Conservation (phyloP, 2,797 vertebrate genomes). For the Rhinatrema bivittatum region DNA sequence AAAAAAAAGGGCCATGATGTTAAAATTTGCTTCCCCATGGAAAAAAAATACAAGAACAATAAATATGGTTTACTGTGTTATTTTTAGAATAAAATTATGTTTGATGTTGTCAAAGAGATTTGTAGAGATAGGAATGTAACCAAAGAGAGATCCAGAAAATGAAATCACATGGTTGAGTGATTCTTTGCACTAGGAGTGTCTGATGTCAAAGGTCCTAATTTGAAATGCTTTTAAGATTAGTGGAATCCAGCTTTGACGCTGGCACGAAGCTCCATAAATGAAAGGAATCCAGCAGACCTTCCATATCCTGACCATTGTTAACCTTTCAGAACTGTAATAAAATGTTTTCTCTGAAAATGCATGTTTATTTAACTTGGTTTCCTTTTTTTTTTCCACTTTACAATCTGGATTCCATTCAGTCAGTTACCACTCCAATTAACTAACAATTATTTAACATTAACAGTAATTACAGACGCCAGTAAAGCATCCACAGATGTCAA, state of each 20-base stretch:
- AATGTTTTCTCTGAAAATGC: conserved; percentile 56
- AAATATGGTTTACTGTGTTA: too few species aligned
- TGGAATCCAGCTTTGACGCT: not conserved
- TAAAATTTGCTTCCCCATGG: too few species aligned
- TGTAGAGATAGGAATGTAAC: not conserved
- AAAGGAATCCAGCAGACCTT: conserved; percentile 21
- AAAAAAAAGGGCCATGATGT: too few species aligned
- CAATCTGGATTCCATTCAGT: conserved; percentile 74
- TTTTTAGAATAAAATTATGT: too few species aligned
- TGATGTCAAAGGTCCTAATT: not conserved
- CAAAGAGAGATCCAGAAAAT: not conserved
- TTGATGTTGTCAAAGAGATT: conserved; percentile 13
- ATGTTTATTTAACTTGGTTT: conserved; percentile 69
- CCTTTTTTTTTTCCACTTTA: conserved; percentile 51
- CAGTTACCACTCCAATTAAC: conserved; percentile 87
- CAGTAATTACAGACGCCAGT: conserved; percentile 85
- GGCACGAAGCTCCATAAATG: not conserved
- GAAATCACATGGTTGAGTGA: not conserved
- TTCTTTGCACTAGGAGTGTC: not conserved
- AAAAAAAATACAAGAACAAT: too few species aligned
- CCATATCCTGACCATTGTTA: conserved; percentile 34
- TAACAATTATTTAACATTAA: conserved; percentile 92
- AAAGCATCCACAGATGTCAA: conserved; percentile 87
- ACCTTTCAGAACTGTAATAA: conserved; percentile 46
- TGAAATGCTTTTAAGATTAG: not conserved